phyloP scores from a whole-genome alignment of 2,888 invertebrate genomes.

The Leucania comma region DNA sequence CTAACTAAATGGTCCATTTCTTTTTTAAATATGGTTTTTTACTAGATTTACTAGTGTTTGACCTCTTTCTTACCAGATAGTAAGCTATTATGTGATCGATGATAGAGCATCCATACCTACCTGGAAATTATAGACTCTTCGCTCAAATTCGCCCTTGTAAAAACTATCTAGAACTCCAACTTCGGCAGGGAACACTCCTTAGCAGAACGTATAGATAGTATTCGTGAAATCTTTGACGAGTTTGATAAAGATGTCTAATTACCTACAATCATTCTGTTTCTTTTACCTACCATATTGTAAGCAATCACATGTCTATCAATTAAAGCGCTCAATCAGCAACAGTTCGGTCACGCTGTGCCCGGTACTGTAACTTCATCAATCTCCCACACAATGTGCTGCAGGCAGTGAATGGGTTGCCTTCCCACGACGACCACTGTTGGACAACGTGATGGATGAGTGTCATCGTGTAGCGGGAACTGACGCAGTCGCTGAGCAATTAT shows the following conservation, averaged over 20 bases:
- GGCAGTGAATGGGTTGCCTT: slow-evolving; percentile 37
- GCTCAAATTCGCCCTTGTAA: background rate
- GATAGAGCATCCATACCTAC: too few relatives aligned
- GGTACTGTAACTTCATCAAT: slow-evolving; percentile 53
- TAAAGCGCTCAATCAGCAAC: slow-evolving; percentile 12
- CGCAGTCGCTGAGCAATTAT: slow-evolving; percentile 25
- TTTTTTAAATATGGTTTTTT: too few relatives aligned
- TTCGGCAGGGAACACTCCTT: too few relatives aligned
- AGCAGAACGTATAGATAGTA: background rate
- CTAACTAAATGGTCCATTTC: too few relatives aligned
- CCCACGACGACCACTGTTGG: slow-evolving; percentile 50
- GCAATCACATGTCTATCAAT: slow-evolving; percentile 27
- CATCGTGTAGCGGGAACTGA: slow-evolving; percentile 20
- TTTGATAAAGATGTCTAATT: too few relatives aligned
- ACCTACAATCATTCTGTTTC: background rate
- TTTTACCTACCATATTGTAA: background rate
- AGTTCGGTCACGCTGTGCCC: slow-evolving; percentile 22
- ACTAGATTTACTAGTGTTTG: too few relatives aligned
- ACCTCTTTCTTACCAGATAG: too few relatives aligned
- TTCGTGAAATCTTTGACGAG: too few relatives aligned
- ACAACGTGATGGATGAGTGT: slow-evolving; percentile 49
- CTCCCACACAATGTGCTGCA: slow-evolving; percentile 38
- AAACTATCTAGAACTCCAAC: background rate
- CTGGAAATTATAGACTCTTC: too few relatives aligned
- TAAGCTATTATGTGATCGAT: too few relatives aligned